Evolutionary conservation across 1,140 invertebrate species (phyloP).

Genomic region (Batillaria attramentaria): DNA sequence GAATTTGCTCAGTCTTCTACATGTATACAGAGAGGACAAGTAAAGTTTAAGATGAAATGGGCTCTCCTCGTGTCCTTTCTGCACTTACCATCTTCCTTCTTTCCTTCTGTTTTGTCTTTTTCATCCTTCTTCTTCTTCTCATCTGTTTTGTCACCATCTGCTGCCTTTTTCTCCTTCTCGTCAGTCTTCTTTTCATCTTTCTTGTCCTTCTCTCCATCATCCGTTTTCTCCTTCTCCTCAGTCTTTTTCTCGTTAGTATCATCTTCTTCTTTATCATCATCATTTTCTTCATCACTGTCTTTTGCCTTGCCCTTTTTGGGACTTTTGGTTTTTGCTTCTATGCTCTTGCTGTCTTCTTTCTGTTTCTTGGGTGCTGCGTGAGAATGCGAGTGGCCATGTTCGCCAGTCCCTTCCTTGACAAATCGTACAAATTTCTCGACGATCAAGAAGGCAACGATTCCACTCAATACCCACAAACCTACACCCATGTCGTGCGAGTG

Average conservation of each 20-base stretch:
- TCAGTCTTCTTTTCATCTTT: too few species aligned
- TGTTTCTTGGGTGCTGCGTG: constrained; percentile 37
- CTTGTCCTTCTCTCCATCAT: too few species aligned
- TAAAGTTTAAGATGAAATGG: too few species aligned
- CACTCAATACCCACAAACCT: constrained; percentile 90
- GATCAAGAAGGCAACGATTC: constrained; percentile 92
- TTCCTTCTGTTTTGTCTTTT: too few species aligned
- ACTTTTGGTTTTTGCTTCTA: constrained; percentile 44
- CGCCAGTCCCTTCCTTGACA: constrained; percentile 80
- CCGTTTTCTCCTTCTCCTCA: not conserved
- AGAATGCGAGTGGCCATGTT: constrained; percentile 73
- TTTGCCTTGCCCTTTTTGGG: constrained; percentile 42
- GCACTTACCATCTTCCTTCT: too few species aligned
- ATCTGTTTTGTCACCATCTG: too few species aligned
- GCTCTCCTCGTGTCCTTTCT: too few species aligned
- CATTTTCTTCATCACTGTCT: constrained; percentile 35
- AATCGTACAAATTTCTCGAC: constrained; percentile 94
- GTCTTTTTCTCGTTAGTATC: constrained; percentile 12
- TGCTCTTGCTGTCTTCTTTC: constrained; percentile 46
- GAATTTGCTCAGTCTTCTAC: too few species aligned
- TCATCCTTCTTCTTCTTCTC: too few species aligned
- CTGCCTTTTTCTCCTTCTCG: too few species aligned
- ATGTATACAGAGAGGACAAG: too few species aligned
- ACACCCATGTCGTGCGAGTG: constrained; percentile 81
- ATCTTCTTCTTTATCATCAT: constrained; percentile 59